Evolutionary conservation across 2,797 vertebrate genomes (phyloP), one percentile per base, ranked within the genome.

Genomic region (Coregonus suidteri): DNA sequence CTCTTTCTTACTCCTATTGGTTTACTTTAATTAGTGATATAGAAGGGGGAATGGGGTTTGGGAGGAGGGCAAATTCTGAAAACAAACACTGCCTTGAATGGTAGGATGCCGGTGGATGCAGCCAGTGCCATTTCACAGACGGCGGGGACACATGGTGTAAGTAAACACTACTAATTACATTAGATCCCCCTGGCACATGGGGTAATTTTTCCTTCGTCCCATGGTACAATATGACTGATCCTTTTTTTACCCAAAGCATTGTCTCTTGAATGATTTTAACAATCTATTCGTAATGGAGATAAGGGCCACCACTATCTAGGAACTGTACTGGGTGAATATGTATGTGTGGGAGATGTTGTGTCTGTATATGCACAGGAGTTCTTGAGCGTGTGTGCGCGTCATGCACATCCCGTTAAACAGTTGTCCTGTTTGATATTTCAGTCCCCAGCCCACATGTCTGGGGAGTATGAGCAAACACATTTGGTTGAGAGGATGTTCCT

Each of bases 101-200:
- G 86, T 82, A 86, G 88, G 86, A 90, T 92, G 88, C 81, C 4
- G 90, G 81, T 75, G 89, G 86, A 85, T 82, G 88, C 84, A 84
- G 90, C 95, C 94, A 81, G 87, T 88, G 89, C 90, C 79, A 82
- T 95, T 91, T 94, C 94, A 96, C 96, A 96, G 96, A 95, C 95
- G 96, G 96, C 96, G 96, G 96, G 96, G 95, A 96, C 97, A 98
- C 97, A 98, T 97, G 96, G 96, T 97, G 94, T 97, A 97, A 96
- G 97, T 96, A 98, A 99, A 99, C 96, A 98, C 92, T 96, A 95
- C 94, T 99, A 99, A 99, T 98, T 99, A 96, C 96, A 98, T 98
- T 98, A 98, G 96, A 97, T 96, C 96, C 96, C 96, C 96, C 95
- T 91, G 91, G 95, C 92, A 96, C 95, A 95, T 86, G 95, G 95